These are phyloP conservation scores for Apteryx mantelli DNA, from an alignment of 2,113 vertebrate species.

Conservation along the genomic window DNA sequence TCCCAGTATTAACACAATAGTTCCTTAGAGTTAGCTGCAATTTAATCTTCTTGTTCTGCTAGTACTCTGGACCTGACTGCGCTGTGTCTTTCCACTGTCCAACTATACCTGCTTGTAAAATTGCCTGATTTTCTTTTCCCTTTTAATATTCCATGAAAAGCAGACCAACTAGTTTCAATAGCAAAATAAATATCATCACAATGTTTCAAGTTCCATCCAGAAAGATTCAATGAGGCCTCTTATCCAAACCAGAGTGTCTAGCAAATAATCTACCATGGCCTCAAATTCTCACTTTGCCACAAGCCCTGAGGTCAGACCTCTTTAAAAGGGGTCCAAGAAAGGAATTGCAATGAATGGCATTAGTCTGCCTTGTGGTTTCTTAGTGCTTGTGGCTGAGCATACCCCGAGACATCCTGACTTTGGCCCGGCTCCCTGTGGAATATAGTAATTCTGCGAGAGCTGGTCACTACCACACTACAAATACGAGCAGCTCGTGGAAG, in stretches of 20 bases:
- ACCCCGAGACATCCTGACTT: not conserved
- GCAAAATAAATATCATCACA: constrained; percentile 10
- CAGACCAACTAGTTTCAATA: not conserved
- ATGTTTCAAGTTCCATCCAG: not conserved
- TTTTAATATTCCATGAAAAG: not conserved
- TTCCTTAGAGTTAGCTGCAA: not conserved
- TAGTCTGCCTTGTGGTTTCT: not conserved
- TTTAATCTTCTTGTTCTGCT: constrained; percentile 5
- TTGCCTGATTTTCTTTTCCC: not conserved
- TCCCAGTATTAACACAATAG: not conserved
- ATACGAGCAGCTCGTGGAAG: not conserved
- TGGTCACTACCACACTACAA: accelerated
- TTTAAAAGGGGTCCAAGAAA: not conserved
- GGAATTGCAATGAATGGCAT: not conserved
- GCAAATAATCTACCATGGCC: not conserved
- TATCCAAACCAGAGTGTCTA: not conserved
- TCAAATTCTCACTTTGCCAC: not conserved
- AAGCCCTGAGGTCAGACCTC: not conserved
- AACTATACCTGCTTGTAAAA: constrained; percentile 23
- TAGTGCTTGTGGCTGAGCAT: not conserved
- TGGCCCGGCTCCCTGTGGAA: not conserved
- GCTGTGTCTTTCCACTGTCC: not conserved
- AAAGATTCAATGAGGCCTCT: not conserved
- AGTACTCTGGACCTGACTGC: not conserved
- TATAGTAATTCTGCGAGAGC: not conserved